Conservation (phyloP, 2,888 invertebrate species). For the Synergus japonicus region DNA sequence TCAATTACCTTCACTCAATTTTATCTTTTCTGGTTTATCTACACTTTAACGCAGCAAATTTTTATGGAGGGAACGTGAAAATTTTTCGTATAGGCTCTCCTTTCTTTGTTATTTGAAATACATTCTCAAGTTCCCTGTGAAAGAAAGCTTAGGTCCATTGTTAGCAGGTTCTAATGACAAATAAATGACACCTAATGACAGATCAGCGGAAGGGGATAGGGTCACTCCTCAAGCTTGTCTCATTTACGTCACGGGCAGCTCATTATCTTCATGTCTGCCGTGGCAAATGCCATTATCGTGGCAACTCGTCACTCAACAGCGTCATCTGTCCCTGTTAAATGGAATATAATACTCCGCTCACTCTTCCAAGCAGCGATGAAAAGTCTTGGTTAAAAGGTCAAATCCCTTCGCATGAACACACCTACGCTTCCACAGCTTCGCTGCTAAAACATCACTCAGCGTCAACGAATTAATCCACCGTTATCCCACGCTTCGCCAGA, state of each 20-base stretch:
- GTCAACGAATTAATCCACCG: slow-evolving; percentile 29
- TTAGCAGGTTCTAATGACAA: slow-evolving; percentile 36
- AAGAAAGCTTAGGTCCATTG: background rate
- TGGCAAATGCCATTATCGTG: slow-evolving; percentile 58
- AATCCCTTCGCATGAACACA: slow-evolving; percentile 12
- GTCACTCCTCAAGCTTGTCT: slow-evolving; percentile 56
- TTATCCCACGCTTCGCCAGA: slow-evolving; percentile 6
- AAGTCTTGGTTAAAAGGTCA: slow-evolving; percentile 33
- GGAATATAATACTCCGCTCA: slow-evolving; percentile 33
- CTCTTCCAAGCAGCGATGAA: slow-evolving; percentile 13
- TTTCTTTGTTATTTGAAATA: background rate
- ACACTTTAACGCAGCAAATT: background rate
- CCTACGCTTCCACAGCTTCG: slow-evolving; percentile 16
- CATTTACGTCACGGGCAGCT: slow-evolving; percentile 55
- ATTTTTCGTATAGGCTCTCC: background rate
- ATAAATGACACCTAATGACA: slow-evolving; percentile 56
- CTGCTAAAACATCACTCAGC: slow-evolving; percentile 10
- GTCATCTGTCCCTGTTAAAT: slow-evolving; percentile 47
- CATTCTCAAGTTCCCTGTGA: background rate
- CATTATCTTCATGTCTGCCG: slow-evolving; percentile 57
- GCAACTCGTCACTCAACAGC: slow-evolving; percentile 54
- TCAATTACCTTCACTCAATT: background rate
- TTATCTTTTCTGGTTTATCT: background rate
- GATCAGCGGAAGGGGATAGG: slow-evolving; percentile 47
- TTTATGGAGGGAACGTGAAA: background rate